Evolutionary conservation across 1,140 invertebrate species (phyloP).

Genomic region (Platorchestia sp.): DNA sequence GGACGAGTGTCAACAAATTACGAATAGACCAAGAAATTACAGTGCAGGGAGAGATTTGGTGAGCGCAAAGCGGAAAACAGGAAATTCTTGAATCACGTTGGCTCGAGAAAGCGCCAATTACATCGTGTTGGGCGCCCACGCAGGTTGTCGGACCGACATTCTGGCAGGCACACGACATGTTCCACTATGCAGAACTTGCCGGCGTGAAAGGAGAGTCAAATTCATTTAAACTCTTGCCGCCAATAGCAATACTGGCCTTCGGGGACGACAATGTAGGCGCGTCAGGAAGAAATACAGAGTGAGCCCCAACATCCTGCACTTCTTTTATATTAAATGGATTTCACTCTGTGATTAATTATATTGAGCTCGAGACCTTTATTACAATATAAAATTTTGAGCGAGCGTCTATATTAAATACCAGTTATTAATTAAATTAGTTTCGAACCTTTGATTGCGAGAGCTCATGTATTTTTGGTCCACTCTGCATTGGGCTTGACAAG

Average conservation of each 20-base stretch:
- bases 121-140: background rate
- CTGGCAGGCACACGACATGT: background rate
- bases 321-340: too few species aligned
- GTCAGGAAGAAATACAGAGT: background rate
- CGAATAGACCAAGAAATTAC: background rate
- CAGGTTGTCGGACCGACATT: background rate
- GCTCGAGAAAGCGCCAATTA: background rate
- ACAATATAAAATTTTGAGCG: too few species aligned
- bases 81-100: background rate
- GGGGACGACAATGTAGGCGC: background rate
- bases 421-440: too few species aligned
- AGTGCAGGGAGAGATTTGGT: background rate
- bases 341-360: too few species aligned
- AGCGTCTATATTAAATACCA: too few species aligned
- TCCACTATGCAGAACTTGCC: background rate
- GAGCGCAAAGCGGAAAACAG: background rate
- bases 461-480: too few species aligned
- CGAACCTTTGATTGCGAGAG: too few species aligned
- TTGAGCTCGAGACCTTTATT: too few species aligned
- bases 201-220: background rate
- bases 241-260: background rate
- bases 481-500: too few species aligned
- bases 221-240: background rate
- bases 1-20: background rate
- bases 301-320: too few species aligned